These are phyloP conservation scores for Catharus ustulatus DNA, from an alignment of 2,797 vertebrate genomes.

Conservation along the genomic window DNA sequence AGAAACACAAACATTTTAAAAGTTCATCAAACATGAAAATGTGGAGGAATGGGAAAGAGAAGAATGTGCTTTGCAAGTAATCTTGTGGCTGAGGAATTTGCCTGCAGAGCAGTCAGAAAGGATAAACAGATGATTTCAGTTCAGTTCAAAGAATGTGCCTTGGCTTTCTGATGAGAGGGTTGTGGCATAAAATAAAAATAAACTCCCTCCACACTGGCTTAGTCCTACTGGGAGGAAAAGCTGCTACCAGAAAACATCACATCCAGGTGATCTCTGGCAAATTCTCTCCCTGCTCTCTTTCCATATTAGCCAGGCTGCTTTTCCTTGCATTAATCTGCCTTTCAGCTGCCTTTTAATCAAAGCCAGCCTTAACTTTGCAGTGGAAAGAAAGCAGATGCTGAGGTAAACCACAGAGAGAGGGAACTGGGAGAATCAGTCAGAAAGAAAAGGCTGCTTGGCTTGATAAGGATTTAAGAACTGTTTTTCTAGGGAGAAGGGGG, in stretches of 20 bases:
- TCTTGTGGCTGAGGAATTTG: background rate
- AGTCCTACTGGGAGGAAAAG: background rate
- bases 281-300: background rate
- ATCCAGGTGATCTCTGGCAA: background rate
- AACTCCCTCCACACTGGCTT: background rate
- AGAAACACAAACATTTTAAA: background rate
- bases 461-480: constrained; percentile 16
- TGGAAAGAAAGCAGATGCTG: constrained; percentile 38
- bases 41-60: background rate
- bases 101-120: background rate
- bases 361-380: background rate
- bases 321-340: constrained; percentile 14
- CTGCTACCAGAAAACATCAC: constrained; percentile 2
- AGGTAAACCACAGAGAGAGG: constrained; percentile 30
- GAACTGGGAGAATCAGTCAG: background rate
- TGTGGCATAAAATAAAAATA: background rate
- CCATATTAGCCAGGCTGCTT: background rate
- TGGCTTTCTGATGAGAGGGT: background rate
- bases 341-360: constrained; percentile 31
- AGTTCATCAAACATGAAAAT: background rate
- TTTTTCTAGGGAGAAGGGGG: background rate
- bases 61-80: background rate
- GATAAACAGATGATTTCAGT: background rate
- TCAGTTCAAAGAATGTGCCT: background rate
- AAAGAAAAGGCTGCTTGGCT: constrained; percentile 8